Conservation (phyloP, 2,113 vertebrate genomes). For the Clarias magur region DNA sequence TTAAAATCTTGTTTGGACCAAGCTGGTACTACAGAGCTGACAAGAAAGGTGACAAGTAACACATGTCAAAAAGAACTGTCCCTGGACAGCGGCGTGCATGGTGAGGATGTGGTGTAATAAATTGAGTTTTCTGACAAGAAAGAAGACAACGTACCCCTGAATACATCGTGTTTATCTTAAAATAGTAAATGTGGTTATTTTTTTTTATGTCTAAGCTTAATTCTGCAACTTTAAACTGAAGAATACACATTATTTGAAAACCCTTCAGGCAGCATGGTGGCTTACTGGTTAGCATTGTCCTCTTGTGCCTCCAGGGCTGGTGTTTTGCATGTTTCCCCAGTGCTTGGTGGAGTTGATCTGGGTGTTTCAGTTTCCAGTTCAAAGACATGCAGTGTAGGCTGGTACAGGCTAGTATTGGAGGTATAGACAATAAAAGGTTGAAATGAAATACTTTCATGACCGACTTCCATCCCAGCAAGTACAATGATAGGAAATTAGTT, state of each 20-base stretch:
- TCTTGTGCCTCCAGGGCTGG: too few species aligned
- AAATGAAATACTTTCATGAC: neutral
- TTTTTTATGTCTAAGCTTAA: neutral
- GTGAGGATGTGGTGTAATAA: neutral
- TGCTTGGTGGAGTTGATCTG: too few species aligned
- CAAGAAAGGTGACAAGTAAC: constrained; percentile 41
- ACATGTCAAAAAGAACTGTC: constrained; percentile 17
- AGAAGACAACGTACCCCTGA: neutral
- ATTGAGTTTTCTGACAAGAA: neutral
- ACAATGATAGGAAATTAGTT: neutral
- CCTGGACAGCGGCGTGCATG: neutral
- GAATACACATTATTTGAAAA: neutral
- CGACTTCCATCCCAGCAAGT: neutral
- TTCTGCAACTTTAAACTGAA: neutral
- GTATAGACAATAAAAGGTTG: too few species aligned
- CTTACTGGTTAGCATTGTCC: too few species aligned
- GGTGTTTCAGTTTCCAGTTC: too few species aligned
- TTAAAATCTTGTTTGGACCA: constrained; percentile 31
- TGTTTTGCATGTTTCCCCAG: too few species aligned
- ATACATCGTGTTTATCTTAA: neutral
- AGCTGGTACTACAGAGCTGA: constrained; percentile 35
- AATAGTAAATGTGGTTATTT: neutral
- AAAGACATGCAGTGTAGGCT: too few species aligned
- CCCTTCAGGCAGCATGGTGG: too few species aligned
- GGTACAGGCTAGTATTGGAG: too few species aligned